Evolutionary conservation across 2,888 invertebrate genomes (phyloP), one percentile per base, ranked within the genome.

Genomic region (Temnothorax ravouxi): DNA sequence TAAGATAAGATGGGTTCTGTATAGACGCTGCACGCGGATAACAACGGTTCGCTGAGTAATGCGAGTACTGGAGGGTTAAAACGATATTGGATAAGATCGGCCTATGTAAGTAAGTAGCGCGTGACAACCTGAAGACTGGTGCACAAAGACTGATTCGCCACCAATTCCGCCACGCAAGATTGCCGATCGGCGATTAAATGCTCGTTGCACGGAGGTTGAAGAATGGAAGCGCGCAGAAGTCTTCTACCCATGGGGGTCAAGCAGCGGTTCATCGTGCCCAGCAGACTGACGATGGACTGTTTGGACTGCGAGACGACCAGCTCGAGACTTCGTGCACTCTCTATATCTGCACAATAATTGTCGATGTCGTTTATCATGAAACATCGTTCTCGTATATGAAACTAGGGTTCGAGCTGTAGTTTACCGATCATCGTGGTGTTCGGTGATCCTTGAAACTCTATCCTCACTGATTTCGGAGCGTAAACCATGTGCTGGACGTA

Each of bases 371-470:
- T 52, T 18, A 52, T 3, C 41, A 56, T 13, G 8, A 2, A 15
- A 18, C 1, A 21, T n/a, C 18, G n/a, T 47, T 44, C 13, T 29
- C 11, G 2, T 21, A 9, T 11, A 9, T 11, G 18, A 54, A 21
- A 66, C 21, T 66, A 50, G 29, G 15, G 0, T 9, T 11, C 52
- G 38, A 21, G 21, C 0, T 69, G 3, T 13, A 61, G 29, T 41
- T 54, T 95, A 98, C 98, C 98, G 90, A 99, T 98, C 92, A 97
- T 96, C 93, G 97, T 97, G 13, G 97, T 97, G 84, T 97, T 96
- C 94, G 98, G 97, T 18, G 98, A 97, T 21, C 97, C 97, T 94
- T 97, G 97, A 93, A 97, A 99, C 89, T 97, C 97, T 50, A 99
- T 96, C 95, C 97, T 97, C 85, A 99, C 95, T 0, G 98, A 97